Evolutionary conservation across 1,140 invertebrate species (phyloP).

Genomic region (Bombus cullumanus): DNA sequence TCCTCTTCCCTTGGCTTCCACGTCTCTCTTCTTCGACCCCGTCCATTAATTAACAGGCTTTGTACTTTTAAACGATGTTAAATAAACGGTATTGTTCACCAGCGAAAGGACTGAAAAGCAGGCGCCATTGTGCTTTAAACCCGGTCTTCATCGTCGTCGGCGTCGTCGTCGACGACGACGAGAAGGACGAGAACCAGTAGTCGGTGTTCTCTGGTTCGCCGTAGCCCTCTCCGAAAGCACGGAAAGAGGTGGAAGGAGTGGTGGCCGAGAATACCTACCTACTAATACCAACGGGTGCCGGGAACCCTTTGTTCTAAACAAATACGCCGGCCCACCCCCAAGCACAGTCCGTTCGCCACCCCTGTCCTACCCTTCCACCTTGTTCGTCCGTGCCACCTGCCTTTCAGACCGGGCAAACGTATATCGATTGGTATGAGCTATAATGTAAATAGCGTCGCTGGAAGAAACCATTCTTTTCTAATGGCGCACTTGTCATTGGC

Average conservation of each 20-base stretch:
- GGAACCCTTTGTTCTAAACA: conserved; percentile 80
- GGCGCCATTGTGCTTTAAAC: conserved; percentile 80
- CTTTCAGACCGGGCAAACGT: conserved; percentile 63
- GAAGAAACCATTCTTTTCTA: conserved; percentile 16
- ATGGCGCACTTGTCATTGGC: not conserved
- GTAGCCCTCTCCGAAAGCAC: conserved; percentile 68
- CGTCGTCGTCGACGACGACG: conserved; percentile 17
- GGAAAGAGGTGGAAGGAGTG: conserved; percentile 67
- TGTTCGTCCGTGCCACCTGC: conserved; percentile 61
- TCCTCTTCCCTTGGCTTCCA: conserved; percentile 30
- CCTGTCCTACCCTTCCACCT: conserved; percentile 33
- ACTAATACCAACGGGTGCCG: conserved; percentile 70
- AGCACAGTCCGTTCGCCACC: not conserved
- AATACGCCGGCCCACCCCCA: conserved; percentile 71
- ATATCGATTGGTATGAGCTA: conserved; percentile 73
- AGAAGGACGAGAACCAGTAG: not conserved
- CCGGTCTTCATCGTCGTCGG: conserved; percentile 62
- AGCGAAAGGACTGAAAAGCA: conserved; percentile 80
- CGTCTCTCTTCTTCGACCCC: conserved; percentile 62
- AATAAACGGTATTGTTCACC: conserved; percentile 82
- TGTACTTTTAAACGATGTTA: conserved; percentile 84
- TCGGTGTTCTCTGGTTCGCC: conserved; percentile 13
- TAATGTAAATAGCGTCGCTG: conserved; percentile 66
- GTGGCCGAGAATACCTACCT: conserved; percentile 75
- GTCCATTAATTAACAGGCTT: conserved; percentile 83